Evolutionary conservation across 1,140 invertebrate genomes (phyloP).

Genomic region (Eumeta japonica): DNA sequence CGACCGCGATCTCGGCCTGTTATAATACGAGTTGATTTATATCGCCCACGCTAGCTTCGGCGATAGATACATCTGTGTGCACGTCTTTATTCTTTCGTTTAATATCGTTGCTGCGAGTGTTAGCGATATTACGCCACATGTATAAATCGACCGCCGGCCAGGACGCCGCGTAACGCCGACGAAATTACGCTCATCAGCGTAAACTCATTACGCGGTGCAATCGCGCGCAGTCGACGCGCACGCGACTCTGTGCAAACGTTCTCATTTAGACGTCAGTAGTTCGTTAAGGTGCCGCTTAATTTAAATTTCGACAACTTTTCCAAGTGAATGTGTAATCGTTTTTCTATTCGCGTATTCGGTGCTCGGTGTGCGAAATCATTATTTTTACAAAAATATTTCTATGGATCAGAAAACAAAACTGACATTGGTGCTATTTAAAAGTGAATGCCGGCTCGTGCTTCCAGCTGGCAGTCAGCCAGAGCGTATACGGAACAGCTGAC

Average conservation of each 20-base stretch:
- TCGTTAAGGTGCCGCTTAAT: slow-evolving; percentile 32
- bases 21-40: too few relatives aligned
- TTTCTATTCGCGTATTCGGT: too few relatives aligned
- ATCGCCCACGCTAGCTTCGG: too few relatives aligned
- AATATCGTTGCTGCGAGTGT: too few relatives aligned
- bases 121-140: too few relatives aligned
- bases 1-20: too few relatives aligned
- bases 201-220: slow-evolving; percentile 33
- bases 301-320: slow-evolving; percentile 23
- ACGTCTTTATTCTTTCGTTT: too few relatives aligned
- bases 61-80: too few relatives aligned
- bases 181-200: slow-evolving; percentile 20
- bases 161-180: not conserved
- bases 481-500: slow-evolving; percentile 38
- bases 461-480: slow-evolving; percentile 39
- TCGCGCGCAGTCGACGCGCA: slow-evolving; percentile 27
- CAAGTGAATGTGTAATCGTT: slow-evolving; percentile 19
- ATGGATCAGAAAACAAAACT: slow-evolving; percentile 56
- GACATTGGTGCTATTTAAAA: slow-evolving; percentile 51
- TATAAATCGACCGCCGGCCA: not conserved
- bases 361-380: not conserved
- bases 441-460: slow-evolving; percentile 40
- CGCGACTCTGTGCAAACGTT: slow-evolving; percentile 39
- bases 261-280: slow-evolving; percentile 25
- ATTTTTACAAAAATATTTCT: too few relatives aligned